Evolutionary conservation across 2,797 vertebrate species (phyloP), one percentile per base, ranked within the genome.

Genomic region (Myotis planiceps): DNA sequence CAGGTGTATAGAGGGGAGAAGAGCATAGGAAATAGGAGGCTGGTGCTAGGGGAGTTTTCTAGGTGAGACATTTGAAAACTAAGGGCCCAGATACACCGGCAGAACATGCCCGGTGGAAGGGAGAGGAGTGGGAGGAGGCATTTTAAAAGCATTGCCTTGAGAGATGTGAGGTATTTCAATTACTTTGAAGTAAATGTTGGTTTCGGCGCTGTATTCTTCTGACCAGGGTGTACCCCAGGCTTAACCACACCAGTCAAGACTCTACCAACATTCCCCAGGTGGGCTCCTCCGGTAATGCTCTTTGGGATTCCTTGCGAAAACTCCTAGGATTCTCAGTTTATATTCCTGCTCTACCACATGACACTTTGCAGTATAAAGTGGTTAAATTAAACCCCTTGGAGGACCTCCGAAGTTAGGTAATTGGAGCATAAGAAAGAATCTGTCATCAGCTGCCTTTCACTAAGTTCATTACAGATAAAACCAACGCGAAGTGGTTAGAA

Each of bases 381-480:
- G 74, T 96, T 94, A 95, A 83, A 80, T 71, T 58, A 63, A 96
- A 63, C 80, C 78, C 55, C 86, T 80, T 88, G 51, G 78, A 92
- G 78, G 49, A 49, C 76, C 63, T 93, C 69, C 5, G 60, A 37
- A 76, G 80, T 93, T 75, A 85, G 81, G 76, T 75, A 69, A 96
- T 27, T 88, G 88, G 69, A 94, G 81, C 72, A 85, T 75, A 90
- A 69, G 81, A 86, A 90, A 58, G 86, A 88, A 80, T 79, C 96
- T 97, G 96, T 96, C 97, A 93, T 92, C 95, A 65, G 63, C 74
- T 12, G 32, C 42, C 92, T 97, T 96, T 86, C 42, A 65, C 69
- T 78, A 88, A 55, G 93, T 94, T 96, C 97, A 97, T 97, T 97
- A 94, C 45, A 97, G 95, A 93, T 97, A 93, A 98, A 98, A 97